phyloP scores from a whole-genome alignment of 2,888 invertebrate species.

The Oxyscelio sp. region DNA sequence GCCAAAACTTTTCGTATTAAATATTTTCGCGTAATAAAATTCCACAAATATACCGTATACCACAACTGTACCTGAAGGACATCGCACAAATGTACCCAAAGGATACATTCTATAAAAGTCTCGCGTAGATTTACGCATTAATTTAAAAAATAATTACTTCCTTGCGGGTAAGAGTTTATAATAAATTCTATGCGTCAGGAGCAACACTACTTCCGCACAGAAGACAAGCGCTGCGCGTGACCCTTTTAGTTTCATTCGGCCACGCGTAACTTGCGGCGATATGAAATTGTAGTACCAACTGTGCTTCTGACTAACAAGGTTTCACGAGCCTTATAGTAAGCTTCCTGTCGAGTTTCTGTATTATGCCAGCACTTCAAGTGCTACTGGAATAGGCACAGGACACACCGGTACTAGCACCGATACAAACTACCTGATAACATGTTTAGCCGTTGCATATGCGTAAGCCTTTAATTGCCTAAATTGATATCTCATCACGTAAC shows the following conservation, averaged over 20 bases:
- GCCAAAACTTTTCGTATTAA: too few relatives aligned
- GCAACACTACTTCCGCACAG: slow-evolving; percentile 29
- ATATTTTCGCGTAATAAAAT: too few relatives aligned
- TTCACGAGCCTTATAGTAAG: slow-evolving; percentile 78
- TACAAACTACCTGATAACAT: slow-evolving; percentile 84
- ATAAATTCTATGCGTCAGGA: slow-evolving; percentile 25
- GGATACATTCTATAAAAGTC: too few relatives aligned
- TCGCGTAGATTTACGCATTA: too few relatives aligned
- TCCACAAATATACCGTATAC: too few relatives aligned
- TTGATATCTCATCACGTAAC: slow-evolving; percentile 80
- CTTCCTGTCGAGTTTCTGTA: slow-evolving; percentile 76
- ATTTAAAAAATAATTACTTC: slow-evolving; percentile 9
- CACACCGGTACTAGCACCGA: slow-evolving; percentile 71
- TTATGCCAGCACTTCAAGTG: slow-evolving; percentile 65
- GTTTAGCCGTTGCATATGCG: slow-evolving; percentile 81
- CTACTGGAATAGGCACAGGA: slow-evolving; percentile 44
- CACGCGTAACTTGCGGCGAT: slow-evolving; percentile 75
- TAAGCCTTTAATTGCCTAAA: slow-evolving; percentile 85
- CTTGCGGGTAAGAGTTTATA: slow-evolving; percentile 14
- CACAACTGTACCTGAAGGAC: too few relatives aligned
- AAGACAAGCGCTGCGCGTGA: slow-evolving; percentile 66
- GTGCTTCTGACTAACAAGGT: slow-evolving; percentile 82
- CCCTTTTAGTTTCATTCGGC: slow-evolving; percentile 76
- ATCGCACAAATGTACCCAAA: too few relatives aligned
- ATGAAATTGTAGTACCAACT: slow-evolving; percentile 83